These are phyloP conservation scores for Dasyornis broadbenti DNA, from an alignment of 2,113 vertebrate genomes.

Conservation along the genomic window DNA sequence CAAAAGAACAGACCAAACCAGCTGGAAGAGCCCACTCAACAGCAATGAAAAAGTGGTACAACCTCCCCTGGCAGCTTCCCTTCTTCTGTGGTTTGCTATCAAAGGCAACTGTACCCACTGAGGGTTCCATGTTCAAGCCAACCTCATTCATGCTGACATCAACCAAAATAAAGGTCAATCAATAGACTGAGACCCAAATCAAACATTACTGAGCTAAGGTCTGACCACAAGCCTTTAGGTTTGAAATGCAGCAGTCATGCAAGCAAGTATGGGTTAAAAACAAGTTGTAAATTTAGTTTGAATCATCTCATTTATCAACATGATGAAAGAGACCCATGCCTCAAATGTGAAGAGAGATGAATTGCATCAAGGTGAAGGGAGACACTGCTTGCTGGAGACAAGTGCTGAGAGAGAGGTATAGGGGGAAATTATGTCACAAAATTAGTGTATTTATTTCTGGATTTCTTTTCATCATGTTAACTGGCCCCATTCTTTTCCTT, in stretches of 20 bases:
- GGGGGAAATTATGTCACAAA: background rate
- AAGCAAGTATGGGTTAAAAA: background rate
- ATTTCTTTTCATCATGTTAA: background rate
- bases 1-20: background rate
- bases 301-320: background rate
- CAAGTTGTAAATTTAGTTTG: background rate
- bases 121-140: background rate
- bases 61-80: background rate
- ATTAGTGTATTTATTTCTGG: background rate
- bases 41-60: background rate
- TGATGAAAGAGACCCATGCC: background rate
- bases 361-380: background rate
- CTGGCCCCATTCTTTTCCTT: background rate
- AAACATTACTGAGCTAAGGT: background rate
- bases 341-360: background rate
- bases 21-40: background rate
- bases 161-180: background rate
- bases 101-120: background rate
- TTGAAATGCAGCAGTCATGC: background rate
- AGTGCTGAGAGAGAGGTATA: background rate
- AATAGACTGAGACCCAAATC: background rate
- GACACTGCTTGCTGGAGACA: background rate
- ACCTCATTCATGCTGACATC: background rate
- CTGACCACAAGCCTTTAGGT: background rate
- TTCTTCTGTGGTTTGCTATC: background rate